Percentiles rank a stretch among this genome's conserved stretches.
phyloP scores from a whole-genome alignment of 64 coral and sea anemone genomes.

The Stichodactyla mertensii region DNA sequence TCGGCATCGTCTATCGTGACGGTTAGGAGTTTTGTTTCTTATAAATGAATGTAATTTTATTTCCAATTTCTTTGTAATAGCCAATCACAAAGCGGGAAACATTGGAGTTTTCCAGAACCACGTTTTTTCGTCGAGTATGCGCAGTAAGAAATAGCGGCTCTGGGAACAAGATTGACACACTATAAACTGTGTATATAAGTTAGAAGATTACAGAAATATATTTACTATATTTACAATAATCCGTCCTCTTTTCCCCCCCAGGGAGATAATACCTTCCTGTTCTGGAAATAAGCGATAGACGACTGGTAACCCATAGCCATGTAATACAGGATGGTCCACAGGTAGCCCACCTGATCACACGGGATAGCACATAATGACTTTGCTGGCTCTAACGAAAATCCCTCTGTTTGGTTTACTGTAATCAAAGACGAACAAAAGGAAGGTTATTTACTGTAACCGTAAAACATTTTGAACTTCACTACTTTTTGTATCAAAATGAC shows the following conservation, averaged over 20 bases:
- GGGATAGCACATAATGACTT: conserved; percentile 76
- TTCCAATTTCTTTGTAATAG: too few relatives aligned
- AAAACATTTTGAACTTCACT: background rate
- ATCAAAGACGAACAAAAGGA: background rate
- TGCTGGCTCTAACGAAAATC: conserved; percentile 61
- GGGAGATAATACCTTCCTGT: background rate
- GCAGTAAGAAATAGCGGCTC: too few relatives aligned
- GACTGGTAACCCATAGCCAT: background rate
- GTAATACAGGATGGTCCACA: background rate
- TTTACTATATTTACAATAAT: background rate
- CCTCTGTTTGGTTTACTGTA: conserved; percentile 71
- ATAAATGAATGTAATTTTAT: too few relatives aligned
- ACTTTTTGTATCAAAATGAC: background rate
- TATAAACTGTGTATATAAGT: background rate
- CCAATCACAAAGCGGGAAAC: too few relatives aligned
- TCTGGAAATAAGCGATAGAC: background rate
- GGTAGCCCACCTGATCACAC: background rate
- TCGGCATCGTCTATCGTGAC: too few relatives aligned
- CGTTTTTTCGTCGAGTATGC: too few relatives aligned
- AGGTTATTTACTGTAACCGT: background rate
- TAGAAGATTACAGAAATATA: background rate
- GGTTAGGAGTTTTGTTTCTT: too few relatives aligned
- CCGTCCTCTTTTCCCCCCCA: background rate
- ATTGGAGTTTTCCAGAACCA: too few relatives aligned
- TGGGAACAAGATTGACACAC: too few relatives aligned